Conservation (phyloP, 2,113 vertebrate genomes). For the Pteropus alecto region DNA sequence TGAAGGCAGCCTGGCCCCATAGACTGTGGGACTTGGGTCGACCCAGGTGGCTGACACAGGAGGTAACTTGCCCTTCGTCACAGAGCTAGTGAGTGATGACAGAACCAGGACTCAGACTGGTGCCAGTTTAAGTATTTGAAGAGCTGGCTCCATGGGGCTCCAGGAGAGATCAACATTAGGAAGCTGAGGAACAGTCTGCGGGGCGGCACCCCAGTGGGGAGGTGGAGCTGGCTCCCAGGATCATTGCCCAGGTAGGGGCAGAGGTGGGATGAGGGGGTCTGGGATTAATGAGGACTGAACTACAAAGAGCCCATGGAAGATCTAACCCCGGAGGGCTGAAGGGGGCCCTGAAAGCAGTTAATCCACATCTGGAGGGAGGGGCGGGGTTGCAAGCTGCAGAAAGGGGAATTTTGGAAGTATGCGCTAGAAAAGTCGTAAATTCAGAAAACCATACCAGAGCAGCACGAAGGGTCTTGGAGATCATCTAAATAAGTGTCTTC, state of each 20-base stretch:
- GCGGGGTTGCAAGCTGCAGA: no score
- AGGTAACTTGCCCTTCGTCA: not conserved
- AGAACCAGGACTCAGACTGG: not conserved
- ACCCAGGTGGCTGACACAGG: not conserved
- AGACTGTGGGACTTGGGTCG: fast-evolving
- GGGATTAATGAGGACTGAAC: not conserved
- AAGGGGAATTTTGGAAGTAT: not conserved
- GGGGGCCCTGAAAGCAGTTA: not conserved
- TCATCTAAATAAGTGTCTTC: not conserved
- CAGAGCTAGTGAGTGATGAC: not conserved
- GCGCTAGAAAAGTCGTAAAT: not conserved
- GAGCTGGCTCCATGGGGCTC: not conserved
- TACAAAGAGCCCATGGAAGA: not conserved
- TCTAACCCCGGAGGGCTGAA: not conserved
- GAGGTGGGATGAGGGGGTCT: fast-evolving
- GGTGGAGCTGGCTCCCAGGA: not conserved
- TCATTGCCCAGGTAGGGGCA: not conserved
- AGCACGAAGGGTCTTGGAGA: not conserved
- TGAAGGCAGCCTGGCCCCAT: not conserved
- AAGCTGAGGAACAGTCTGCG: not conserved
- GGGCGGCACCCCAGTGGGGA: fast-evolving
- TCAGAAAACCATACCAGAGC: not conserved
- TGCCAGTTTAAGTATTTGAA: not conserved
- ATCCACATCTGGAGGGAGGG: not conserved
- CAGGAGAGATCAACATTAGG: not conserved